These are phyloP conservation scores for Stenotaenia linearis DNA, from an alignment of 2,888 invertebrate species.

Conservation along the genomic window DNA sequence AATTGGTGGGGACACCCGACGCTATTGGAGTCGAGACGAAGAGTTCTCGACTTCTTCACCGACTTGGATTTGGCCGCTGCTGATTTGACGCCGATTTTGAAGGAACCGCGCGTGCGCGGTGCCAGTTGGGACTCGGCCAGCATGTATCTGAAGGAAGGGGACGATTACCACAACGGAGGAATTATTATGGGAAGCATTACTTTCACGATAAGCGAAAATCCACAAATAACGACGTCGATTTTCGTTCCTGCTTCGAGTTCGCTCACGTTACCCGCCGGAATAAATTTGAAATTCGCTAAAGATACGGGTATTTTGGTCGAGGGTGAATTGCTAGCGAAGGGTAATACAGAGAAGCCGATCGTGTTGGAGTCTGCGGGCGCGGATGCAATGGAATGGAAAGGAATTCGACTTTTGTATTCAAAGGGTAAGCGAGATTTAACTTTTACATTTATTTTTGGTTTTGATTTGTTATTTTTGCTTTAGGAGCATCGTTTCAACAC, in stretches of 20 bases:
- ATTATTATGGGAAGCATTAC: not conserved
- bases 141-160: not conserved
- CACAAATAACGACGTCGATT: not conserved
- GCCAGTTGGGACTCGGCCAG: not conserved
- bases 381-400: not conserved
- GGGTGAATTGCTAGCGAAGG: not conserved
- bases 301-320: conserved; percentile 8
- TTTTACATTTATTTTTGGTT: no score
- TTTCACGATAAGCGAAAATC: not conserved
- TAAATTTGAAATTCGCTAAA: not conserved
- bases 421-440: no score
- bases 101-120: not conserved
- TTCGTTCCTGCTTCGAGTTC: not conserved
- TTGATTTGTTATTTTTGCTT: no score
- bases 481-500: not conserved
- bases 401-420: not conserved
- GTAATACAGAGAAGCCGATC: not conserved
- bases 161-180: not conserved
- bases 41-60: not conserved
- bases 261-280: not conserved
- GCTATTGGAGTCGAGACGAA: not conserved
- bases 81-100: not conserved
- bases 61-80: not conserved
- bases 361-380: not conserved
- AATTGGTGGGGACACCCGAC: not conserved